Percentiles rank a stretch among this genome's conserved stretches.
Evolutionary conservation across 2,797 vertebrate species (phyloP).

Genomic region (Poecilia picta): DNA sequence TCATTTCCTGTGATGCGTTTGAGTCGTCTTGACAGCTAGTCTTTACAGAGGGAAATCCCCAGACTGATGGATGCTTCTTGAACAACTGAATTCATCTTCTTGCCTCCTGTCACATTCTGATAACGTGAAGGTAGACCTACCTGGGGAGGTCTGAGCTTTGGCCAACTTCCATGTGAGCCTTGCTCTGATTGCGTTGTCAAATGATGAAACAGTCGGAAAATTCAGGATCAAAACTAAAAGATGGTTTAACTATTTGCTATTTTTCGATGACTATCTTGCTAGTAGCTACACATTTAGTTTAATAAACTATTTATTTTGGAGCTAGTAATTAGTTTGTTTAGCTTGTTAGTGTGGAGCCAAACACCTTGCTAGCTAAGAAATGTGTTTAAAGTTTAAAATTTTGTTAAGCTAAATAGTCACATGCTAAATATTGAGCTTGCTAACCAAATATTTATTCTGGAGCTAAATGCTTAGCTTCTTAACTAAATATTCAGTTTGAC

Average conservation of each 20-base stretch:
- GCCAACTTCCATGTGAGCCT: not conserved
- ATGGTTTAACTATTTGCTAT: not conserved
- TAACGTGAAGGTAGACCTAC: not conserved
- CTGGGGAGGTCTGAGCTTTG: not conserved
- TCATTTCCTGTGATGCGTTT: not conserved
- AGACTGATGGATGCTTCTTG: constrained; percentile 1
- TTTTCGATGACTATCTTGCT: not conserved
- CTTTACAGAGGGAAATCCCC: not conserved
- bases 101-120: not conserved
- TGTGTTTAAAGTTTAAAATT: too few species aligned
- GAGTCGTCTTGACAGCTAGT: not conserved
- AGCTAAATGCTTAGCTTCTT: not conserved
- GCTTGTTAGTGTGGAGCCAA: too few species aligned
- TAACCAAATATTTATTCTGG: too few species aligned
- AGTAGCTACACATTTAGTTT: too few species aligned
- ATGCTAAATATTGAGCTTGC: too few species aligned
- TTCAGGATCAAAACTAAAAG: not conserved
- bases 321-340: too few species aligned
- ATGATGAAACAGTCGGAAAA: not conserved
- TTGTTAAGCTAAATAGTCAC: too few species aligned
- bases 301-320: too few species aligned
- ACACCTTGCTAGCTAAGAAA: too few species aligned
- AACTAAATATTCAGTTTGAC: too few species aligned
- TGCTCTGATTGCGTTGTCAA: not conserved
- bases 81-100: not conserved